These are phyloP conservation scores for Thecocarcelia acutangulata DNA, from an alignment of 2,888 invertebrate species.

Conservation along the genomic window DNA sequence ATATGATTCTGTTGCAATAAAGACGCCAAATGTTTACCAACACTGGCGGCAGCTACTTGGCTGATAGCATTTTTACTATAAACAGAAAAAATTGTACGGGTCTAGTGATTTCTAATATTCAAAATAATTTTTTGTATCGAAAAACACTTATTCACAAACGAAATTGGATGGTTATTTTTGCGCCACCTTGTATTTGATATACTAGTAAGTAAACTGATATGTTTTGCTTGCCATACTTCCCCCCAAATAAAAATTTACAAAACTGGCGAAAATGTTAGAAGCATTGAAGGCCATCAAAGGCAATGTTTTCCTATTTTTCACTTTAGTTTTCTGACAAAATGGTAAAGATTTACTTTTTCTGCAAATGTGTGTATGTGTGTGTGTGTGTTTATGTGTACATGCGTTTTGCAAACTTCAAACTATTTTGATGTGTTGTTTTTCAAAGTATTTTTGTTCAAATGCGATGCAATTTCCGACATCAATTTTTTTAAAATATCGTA, in stretches of 20 bases:
- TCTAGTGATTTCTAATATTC: no score
- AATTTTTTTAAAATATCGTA: conserved; percentile 46
- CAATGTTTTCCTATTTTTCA: conserved; percentile 45
- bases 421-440: conserved; percentile 62
- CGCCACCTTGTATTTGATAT: no score
- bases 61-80: no score
- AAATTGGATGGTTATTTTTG: no score
- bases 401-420: conserved; percentile 51
- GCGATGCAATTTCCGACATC: conserved; percentile 64
- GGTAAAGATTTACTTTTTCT: conserved; percentile 42
- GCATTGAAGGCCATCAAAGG: conserved; percentile 67
- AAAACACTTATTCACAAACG: no score
- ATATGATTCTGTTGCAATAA: no score
- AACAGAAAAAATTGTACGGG: no score
- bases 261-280: conserved; percentile 55
- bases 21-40: no score
- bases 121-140: no score
- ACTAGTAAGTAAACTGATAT: no score
- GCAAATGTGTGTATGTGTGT: conserved; percentile 12
- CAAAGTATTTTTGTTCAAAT: conserved; percentile 23
- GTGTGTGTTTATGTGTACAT: no score
- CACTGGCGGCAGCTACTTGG: no score
- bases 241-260: conserved; percentile 4
- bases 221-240: conserved; percentile 49
- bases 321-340: conserved; percentile 41